Evolutionary conservation across 2,888 invertebrate species (phyloP).

Genomic region (Suillia variegata): DNA sequence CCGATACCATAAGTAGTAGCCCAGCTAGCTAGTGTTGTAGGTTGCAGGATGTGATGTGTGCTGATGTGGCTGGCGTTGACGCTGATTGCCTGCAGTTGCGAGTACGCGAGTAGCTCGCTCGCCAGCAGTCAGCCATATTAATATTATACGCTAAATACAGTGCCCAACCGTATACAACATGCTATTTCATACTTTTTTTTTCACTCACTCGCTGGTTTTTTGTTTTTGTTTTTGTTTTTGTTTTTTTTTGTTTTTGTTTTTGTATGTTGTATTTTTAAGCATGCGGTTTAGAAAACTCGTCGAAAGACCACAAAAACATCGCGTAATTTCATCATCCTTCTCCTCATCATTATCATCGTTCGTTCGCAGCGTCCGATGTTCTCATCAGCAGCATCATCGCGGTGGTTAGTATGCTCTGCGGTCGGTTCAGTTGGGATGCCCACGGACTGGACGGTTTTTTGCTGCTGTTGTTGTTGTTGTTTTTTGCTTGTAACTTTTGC

Average conservation of each 20-base stretch:
- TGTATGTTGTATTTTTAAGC: not conserved
- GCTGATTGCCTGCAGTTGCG: not conserved
- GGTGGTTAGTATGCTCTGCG: too few species aligned
- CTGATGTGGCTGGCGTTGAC: not conserved
- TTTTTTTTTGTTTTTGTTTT: not conserved
- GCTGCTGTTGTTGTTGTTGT: not conserved
- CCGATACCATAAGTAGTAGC: not conserved
- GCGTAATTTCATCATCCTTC: not conserved
- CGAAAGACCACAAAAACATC: slow-evolving; percentile 4
- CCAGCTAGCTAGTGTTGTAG: not conserved
- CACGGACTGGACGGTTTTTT: not conserved
- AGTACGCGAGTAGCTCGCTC: not conserved
- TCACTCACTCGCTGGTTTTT: too few species aligned
- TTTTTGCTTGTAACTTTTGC: not conserved
- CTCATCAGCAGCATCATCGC: too few species aligned
- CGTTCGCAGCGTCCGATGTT: too few species aligned
- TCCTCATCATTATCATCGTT: not conserved
- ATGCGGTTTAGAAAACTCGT: not conserved
- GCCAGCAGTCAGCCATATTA: not conserved
- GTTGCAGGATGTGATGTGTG: too few species aligned
- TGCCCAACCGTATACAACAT: not conserved
- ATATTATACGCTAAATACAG: not conserved
- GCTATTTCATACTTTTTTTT: not conserved
- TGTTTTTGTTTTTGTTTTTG: too few species aligned
- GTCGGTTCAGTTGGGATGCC: too few species aligned